These are phyloP conservation scores for Andrena haemorrhoa DNA, from an alignment of 2,888 invertebrate species.

Conservation along the genomic window DNA sequence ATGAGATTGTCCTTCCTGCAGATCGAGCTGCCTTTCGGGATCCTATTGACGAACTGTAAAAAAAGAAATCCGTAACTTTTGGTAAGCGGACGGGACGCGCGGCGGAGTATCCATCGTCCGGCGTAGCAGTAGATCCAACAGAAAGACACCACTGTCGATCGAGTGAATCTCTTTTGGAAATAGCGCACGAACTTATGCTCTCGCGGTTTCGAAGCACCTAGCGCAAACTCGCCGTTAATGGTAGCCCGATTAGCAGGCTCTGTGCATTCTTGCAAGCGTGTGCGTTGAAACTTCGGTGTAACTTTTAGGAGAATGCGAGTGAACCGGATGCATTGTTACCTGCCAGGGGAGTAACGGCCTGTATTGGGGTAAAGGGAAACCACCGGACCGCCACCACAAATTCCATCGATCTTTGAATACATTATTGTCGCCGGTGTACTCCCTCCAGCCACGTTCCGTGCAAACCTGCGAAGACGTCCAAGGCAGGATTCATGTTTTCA, in stretches of 20 bases:
- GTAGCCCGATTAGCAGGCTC: neutral
- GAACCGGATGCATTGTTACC: constrained; percentile 83
- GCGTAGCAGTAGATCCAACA: no score
- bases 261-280: neutral
- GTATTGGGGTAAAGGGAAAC: constrained; percentile 90
- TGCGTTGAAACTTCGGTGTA: neutral
- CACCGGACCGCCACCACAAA: constrained; percentile 93
- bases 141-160: no score
- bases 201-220: no score
- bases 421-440: constrained; percentile 88
- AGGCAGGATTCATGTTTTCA: constrained; percentile 1
- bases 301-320: constrained; percentile 15
- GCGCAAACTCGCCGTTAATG: neutral
- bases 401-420: constrained; percentile 90
- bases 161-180: no score
- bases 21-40: constrained; percentile 93
- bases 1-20: constrained; percentile 93
- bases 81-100: no score
- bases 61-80: neutral
- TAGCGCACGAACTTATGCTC: no score
- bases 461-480: constrained; percentile 87
- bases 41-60: constrained; percentile 91
- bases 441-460: constrained; percentile 92
- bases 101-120: no score
- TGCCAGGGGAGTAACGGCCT: constrained; percentile 90